Percentiles rank a stretch among this genome's conserved stretches.
Evolutionary conservation across 1,140 invertebrate genomes (phyloP).

Genomic region (Sycobia sp.): DNA sequence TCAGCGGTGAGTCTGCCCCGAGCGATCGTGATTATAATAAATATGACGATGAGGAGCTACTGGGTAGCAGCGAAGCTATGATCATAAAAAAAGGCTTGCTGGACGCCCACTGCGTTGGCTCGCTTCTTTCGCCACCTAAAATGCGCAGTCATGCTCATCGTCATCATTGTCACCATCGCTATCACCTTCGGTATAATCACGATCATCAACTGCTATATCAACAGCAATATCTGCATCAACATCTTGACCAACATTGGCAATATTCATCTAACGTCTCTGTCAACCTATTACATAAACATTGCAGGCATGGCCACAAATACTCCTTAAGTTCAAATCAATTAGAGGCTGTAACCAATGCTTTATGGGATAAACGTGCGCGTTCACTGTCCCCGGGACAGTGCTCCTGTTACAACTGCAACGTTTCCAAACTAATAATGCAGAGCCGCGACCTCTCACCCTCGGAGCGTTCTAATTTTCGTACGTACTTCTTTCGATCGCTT

Average conservation of each 20-base stretch:
- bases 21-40: not conserved
- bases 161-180: not conserved
- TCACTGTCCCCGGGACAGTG: slow-evolving; percentile 44
- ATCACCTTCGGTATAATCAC: not conserved
- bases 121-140: slow-evolving; percentile 10
- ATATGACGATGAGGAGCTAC: not conserved
- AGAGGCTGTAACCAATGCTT: slow-evolving; percentile 8
- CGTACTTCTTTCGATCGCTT: slow-evolving; percentile 51
- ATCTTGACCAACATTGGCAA: not conserved
- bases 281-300: not conserved
- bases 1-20: slow-evolving; percentile 48
- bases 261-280: not conserved
- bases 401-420: slow-evolving; percentile 56
- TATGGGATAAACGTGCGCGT: slow-evolving; percentile 42
- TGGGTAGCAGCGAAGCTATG: not conserved
- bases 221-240: not conserved
- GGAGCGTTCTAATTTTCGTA: slow-evolving; percentile 49
- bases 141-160: not conserved
- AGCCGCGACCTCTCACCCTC: slow-evolving; percentile 49
- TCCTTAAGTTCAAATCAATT: slow-evolving; percentile 5
- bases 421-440: slow-evolving; percentile 51
- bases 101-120: not conserved
- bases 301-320: no score
- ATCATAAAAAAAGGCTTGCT: not conserved
- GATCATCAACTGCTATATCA: not conserved